Evolutionary conservation across 2,113 vertebrate species (phyloP).

Genomic region (Dicentrarchus labrax): DNA sequence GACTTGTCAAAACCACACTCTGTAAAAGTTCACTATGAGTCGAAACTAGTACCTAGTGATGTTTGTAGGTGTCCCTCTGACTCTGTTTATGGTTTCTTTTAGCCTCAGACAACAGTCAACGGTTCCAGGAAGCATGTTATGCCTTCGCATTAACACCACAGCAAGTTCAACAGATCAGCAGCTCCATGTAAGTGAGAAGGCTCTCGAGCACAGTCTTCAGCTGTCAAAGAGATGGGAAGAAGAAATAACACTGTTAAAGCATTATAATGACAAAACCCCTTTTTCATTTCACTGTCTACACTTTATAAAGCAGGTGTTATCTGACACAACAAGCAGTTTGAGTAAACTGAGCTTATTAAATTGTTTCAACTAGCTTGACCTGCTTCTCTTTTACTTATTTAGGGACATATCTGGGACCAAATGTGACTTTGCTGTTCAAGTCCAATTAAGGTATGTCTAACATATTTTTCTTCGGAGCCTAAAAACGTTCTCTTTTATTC

Average conservation of each 20-base stretch:
- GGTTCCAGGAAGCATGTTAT: conserved; percentile 99
- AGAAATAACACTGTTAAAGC: conserved; percentile 4
- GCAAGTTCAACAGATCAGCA: conserved; percentile 99
- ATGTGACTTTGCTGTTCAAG: conserved; percentile 99
- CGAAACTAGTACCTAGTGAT: background rate
- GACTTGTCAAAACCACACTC: conserved; percentile 2
- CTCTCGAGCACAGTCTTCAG: background rate
- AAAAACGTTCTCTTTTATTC: background rate
- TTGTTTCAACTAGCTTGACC: background rate
- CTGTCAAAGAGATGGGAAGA: conserved; percentile 5
- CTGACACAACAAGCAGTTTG: background rate
- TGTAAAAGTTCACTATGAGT: background rate
- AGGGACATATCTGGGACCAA: conserved; percentile 99
- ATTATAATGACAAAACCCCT: background rate
- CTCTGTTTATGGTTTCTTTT: conserved; percentile 22
- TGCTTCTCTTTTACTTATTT: conserved; percentile 47
- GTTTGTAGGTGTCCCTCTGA: conserved; percentile 3
- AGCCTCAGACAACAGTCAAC: conserved; percentile 97
- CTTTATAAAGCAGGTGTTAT: background rate
- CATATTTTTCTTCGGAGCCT: background rate
- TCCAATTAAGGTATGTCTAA: conserved; percentile 93
- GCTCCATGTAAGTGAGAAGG: conserved; percentile 92
- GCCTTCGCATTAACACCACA: conserved; percentile 98
- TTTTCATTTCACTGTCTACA: background rate
- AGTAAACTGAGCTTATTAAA: background rate